phyloP scores from a whole-genome alignment of 2,797 vertebrate genomes.

The Champsocephalus esox region DNA sequence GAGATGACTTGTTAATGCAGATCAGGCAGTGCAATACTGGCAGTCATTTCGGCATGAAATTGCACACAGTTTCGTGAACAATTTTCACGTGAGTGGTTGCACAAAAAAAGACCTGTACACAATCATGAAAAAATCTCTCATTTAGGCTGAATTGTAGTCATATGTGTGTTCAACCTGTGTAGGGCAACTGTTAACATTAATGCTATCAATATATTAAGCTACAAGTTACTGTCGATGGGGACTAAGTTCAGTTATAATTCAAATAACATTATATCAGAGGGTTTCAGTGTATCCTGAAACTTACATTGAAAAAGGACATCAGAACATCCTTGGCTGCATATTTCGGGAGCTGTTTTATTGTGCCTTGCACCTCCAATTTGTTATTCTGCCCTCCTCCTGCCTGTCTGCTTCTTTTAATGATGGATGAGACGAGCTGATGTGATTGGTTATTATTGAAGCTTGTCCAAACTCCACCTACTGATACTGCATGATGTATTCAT shows the following conservation, averaged over 20 bases:
- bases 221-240: not conserved
- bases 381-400: slow-evolving; percentile 4
- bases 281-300: not conserved
- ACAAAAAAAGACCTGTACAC: slow-evolving; percentile 2
- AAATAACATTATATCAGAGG: not conserved
- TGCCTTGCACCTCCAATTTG: slow-evolving; percentile 40
- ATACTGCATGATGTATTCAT: slow-evolving; percentile 31
- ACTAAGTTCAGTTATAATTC: slow-evolving; percentile 4
- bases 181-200: not conserved
- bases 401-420: slow-evolving; percentile 28
- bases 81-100: slow-evolving; percentile 33
- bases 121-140: slow-evolving; percentile 3
- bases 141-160: slow-evolving; percentile 15
- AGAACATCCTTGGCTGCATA: not conserved
- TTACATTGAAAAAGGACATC: not conserved
- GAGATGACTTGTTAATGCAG: slow-evolving; percentile 52
- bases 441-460: slow-evolving; percentile 39
- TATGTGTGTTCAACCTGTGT: not conserved
- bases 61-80: slow-evolving; percentile 46
- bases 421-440: slow-evolving; percentile 17
- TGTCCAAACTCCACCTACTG: slow-evolving; percentile 40
- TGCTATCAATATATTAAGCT: not conserved
- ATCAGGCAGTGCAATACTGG: slow-evolving; percentile 43
- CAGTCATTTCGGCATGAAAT: slow-evolving; percentile 53
- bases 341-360: slow-evolving; percentile 26